Conservation (phyloP, 2,888 invertebrate species). For the Oxyteleia sp. region DNA sequence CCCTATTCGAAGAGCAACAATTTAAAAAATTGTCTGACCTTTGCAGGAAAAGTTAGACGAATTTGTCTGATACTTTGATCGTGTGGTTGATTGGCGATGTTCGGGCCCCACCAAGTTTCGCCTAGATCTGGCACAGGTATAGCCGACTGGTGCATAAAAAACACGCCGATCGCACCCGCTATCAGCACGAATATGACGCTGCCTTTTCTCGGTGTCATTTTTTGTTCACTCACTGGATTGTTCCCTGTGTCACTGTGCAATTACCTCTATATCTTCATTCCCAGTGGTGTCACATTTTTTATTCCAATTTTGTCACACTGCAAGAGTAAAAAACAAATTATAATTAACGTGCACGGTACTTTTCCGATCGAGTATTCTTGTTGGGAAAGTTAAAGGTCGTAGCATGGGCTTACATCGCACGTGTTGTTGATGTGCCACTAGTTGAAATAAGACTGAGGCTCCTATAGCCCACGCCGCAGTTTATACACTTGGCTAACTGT, state of each 20-base stretch:
- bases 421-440: conserved; percentile 35
- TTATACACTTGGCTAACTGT: conserved; percentile 71
- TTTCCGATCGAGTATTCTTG: too few relatives aligned
- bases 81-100: conserved; percentile 87
- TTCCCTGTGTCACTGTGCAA: conserved; percentile 11
- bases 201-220: conserved; percentile 65
- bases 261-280: conserved; percentile 12
- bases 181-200: conserved; percentile 65
- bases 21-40: conserved; percentile 87
- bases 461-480: conserved; percentile 37
- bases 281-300: conserved; percentile 6
- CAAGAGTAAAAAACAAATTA: conserved; percentile 1
- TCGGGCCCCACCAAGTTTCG: conserved; percentile 90
- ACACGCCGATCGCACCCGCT: conserved; percentile 55
- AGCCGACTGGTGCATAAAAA: conserved; percentile 61
- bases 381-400: too few relatives aligned
- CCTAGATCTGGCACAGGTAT: conserved; percentile 67
- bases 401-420: too few relatives aligned
- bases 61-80: conserved; percentile 89
- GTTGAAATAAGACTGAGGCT: conserved; percentile 44
- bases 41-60: conserved; percentile 89
- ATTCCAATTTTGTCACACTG: conserved; percentile 15
- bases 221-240: conserved; percentile 14
- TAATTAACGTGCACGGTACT: not conserved
- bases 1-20: too few relatives aligned